Conservation (phyloP, 35 echinoderm and acorn worm genomes). For the Apostichopus parvimensis region DNA sequence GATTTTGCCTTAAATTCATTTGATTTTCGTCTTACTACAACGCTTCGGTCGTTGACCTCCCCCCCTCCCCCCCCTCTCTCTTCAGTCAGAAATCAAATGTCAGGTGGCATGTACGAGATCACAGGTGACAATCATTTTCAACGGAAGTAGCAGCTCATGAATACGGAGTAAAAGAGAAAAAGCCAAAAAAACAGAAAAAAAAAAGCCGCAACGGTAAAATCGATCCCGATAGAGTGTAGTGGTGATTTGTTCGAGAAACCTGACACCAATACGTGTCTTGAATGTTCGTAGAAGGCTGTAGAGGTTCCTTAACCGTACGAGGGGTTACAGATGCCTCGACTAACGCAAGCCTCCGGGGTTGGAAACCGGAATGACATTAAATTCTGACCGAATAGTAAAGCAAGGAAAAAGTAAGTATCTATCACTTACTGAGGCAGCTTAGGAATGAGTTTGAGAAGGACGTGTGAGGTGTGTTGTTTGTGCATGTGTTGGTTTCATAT, state of each 20-base stretch:
- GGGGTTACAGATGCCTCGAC: constrained; percentile 1
- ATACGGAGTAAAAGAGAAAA: not conserved
- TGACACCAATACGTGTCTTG: constrained; percentile 28
- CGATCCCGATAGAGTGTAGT: constrained; percentile 12
- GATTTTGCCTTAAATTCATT: no score
- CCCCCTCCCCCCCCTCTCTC: not conserved
- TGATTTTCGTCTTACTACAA: no score
- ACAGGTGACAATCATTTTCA: constrained; percentile 12
- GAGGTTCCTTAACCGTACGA: not conserved
- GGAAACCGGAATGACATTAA: not conserved
- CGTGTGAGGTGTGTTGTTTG: not conserved
- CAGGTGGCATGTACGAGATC: not conserved
- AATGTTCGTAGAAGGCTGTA: constrained; percentile 22
- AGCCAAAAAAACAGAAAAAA: not conserved
- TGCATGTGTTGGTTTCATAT: not conserved
- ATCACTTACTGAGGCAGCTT: not conserved
- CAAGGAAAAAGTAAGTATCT: not conserved
- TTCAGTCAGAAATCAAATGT: constrained; percentile 7
- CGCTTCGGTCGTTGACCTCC: not conserved
- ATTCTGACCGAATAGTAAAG: not conserved
- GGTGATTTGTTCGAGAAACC: constrained; percentile 42
- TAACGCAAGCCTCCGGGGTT: not conserved
- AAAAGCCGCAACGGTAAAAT: not conserved
- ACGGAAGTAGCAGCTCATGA: not conserved
- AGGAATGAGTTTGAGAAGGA: not conserved